Base-by-base conservation (phyloP, 2,888 invertebrate genomes). In the Molorchus minor region DNA sequence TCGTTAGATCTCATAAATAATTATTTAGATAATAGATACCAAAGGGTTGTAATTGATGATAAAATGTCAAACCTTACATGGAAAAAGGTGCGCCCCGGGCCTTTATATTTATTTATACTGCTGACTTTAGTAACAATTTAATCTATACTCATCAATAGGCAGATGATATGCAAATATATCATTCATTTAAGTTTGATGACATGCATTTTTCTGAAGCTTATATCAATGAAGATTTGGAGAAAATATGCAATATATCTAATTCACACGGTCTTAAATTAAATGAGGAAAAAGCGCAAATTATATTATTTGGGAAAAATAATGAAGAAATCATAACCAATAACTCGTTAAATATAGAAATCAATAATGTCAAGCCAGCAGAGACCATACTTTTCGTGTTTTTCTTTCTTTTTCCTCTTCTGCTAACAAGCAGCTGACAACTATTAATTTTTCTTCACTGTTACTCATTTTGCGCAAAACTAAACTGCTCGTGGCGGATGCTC, bases 121-220 rank as follows among this genome's bases (percentile, higher is more conserved):
- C 44, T 30, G 45, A 43, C 20, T 53, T 53, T 8, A n/a, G 13
- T 19, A 17, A 30, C 7, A 13, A 13, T 12, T 16, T 20, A 15
- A 4, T 33, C 19, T 13, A 33, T 33, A 30, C 43, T 7, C 44
- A 53, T 19, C 43, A 43, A 10, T 55, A 29, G 25, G 55, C 45
- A 35, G 45, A 45, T 38, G 55, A 55, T 15, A 46, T 25, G n/a
- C 45, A 55, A 13, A 46, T 55, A 0, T 45, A 55, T 36, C 19
- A 19, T 2, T 35, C 20, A 3, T 53, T 53, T 16, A 16, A 20
- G 10, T 13, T 29, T 1, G 15, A 3, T n/a, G 29, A 44, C 5
- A 16, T 35, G n/a, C 4, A 19, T 1, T 1, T 10, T 8, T 8
- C 53, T 33, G 17, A 43, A 33, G 4, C 10, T n/a, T 2, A 8